Evolutionary conservation across 2,113 vertebrate species (phyloP).

Genomic region (Ptychochromis oligacanthus): DNA sequence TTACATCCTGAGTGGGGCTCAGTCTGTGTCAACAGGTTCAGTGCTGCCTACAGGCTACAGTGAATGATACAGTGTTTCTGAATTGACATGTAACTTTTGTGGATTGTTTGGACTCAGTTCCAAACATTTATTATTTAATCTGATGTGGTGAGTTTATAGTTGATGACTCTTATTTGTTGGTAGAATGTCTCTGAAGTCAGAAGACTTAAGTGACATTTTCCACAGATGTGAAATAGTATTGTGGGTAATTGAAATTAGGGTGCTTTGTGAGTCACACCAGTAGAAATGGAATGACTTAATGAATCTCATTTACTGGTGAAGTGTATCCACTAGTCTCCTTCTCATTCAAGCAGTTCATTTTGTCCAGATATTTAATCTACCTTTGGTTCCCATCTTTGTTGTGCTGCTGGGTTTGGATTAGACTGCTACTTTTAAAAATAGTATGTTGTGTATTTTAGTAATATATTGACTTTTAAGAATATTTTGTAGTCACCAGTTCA

Average conservation of each 20-base stretch:
- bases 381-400: background rate
- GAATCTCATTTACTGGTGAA: background rate
- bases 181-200: too few relatives aligned
- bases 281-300: background rate
- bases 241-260: background rate
- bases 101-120: background rate
- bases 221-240: too few relatives aligned
- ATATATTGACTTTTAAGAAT: background rate
- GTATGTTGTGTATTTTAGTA: background rate
- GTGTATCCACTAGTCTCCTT: background rate
- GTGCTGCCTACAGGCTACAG: conserved; percentile 21
- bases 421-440: background rate
- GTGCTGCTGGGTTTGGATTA: background rate
- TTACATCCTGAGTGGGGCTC: background rate
- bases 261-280: background rate
- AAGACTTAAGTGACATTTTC: background rate
- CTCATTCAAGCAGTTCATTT: too few relatives aligned
- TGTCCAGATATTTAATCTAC: too few relatives aligned
- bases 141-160: background rate
- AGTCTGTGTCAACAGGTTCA: conserved; percentile 18
- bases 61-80: background rate
- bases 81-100: background rate
- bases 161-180: background rate
- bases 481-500: too few relatives aligned
- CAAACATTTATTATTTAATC: background rate